These are phyloP conservation scores for Orthosia gothica DNA, from an alignment of 2,888 invertebrate genomes.

Conservation along the genomic window DNA sequence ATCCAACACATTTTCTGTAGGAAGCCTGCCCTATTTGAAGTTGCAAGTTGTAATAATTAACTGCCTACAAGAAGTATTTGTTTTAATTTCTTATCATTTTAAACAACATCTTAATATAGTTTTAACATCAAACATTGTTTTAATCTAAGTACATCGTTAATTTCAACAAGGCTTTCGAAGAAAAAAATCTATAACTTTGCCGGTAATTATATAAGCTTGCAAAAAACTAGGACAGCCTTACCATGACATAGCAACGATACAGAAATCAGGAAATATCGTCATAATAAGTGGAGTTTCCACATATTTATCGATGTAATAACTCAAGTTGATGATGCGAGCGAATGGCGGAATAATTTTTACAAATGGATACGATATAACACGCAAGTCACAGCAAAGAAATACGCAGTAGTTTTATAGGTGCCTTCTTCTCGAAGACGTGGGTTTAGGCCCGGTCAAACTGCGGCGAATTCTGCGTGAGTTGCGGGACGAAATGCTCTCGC, in stretches of 20 bases:
- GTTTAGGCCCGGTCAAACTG: neutral
- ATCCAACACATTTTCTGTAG: no score
- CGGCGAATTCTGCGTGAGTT: neutral
- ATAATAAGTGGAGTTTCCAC: constrained; percentile 42
- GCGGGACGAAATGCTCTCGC: neutral
- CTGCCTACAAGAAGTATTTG: no score
- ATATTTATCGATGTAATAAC: constrained; percentile 62
- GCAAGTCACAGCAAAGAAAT: neutral
- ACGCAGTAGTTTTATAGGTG: constrained; percentile 26
- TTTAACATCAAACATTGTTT: neutral
- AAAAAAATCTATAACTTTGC: neutral
- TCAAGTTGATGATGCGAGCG: constrained; percentile 60
- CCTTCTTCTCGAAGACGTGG: neutral
- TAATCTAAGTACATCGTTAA: constrained; percentile 14
- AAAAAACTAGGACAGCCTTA: constrained; percentile 13
- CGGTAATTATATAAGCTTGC: neutral
- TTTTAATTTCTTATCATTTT: neutral
- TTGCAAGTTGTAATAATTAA: no score
- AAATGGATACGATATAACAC: constrained; percentile 57
- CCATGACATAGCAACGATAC: constrained; percentile 37
- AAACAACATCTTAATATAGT: neutral
- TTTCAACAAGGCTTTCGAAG: constrained; percentile 11
- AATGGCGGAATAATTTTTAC: constrained; percentile 63
- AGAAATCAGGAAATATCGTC: constrained; percentile 47
- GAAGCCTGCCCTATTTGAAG: no score